These are phyloP conservation scores for Butastur rufipennis DNA, from an alignment of 2,113 vertebrate genomes.

Conservation along the genomic window DNA sequence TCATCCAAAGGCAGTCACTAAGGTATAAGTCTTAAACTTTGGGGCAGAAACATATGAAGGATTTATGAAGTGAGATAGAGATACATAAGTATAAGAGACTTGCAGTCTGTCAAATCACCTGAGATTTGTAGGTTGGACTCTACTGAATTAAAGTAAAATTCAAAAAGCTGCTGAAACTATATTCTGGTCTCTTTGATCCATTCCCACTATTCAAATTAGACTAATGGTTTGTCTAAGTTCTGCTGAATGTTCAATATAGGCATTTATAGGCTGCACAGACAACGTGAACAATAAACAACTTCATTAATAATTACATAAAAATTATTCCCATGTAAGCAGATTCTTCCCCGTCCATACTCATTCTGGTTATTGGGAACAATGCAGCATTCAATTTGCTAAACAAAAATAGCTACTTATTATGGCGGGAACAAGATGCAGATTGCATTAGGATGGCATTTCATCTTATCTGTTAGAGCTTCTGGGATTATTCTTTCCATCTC, in stretches of 20 bases:
- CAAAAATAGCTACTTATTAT: not conserved
- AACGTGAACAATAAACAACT: slow-evolving; percentile 34
- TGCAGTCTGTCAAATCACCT: not conserved
- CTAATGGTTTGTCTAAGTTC: slow-evolving; percentile 10
- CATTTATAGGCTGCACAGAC: not conserved
- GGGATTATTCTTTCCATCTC: slow-evolving; percentile 38
- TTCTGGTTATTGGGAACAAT: not conserved
- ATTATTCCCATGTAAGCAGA: slow-evolving; percentile 5
- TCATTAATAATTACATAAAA: slow-evolving; percentile 48
- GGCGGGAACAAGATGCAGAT: slow-evolving; percentile 2
- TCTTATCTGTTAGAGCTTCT: slow-evolving; percentile 45
- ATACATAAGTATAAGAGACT: not conserved
- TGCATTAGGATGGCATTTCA: slow-evolving; percentile 53
- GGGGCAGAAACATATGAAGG: not conserved
- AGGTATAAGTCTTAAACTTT: not conserved
- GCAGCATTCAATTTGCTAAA: not conserved
- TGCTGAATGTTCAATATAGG: not conserved
- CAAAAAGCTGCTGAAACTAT: not conserved
- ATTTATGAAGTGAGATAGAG: slow-evolving; percentile 6
- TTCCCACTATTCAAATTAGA: not conserved
- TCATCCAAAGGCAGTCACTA: not conserved
- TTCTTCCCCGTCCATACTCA: not conserved
- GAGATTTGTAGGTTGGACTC: not conserved
- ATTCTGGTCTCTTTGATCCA: not conserved
- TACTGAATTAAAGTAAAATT: not conserved